These are phyloP conservation scores for Taphrorychus bicolor DNA, from an alignment of 2,888 invertebrate species.

Conservation along the genomic window DNA sequence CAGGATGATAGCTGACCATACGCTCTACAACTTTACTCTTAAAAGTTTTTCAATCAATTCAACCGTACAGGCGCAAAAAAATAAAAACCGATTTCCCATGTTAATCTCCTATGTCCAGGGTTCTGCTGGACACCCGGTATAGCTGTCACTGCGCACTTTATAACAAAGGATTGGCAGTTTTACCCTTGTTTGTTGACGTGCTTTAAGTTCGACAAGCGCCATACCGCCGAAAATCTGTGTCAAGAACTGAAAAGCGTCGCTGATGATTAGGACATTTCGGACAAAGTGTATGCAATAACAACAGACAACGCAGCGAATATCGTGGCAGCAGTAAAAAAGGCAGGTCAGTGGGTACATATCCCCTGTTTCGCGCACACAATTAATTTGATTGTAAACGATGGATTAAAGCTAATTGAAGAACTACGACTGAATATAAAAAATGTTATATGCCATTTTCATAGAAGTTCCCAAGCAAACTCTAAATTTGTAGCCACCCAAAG, in stretches of 20 bases:
- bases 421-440: slow-evolving; percentile 19
- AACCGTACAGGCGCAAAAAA: too few relatives aligned
- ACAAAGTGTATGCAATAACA: slow-evolving; percentile 19
- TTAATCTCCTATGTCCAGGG: too few relatives aligned
- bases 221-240: slow-evolving; percentile 30
- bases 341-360: slow-evolving; percentile 18
- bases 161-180: slow-evolving; percentile 16
- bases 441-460: slow-evolving; percentile 33
- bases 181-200: slow-evolving; percentile 28
- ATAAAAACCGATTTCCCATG: too few relatives aligned
- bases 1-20: too few relatives aligned
- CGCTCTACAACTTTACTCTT: too few relatives aligned
- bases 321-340: slow-evolving; percentile 18
- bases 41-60: too few relatives aligned
- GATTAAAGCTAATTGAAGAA: slow-evolving; percentile 16
- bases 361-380: slow-evolving; percentile 36
- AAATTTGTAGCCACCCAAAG: slow-evolving; percentile 26
- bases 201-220: slow-evolving; percentile 11
- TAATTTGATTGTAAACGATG: slow-evolving; percentile 27
- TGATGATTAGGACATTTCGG: slow-evolving; percentile 22
- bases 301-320: slow-evolving; percentile 37
- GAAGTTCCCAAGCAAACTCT: slow-evolving; percentile 30
- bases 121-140: too few relatives aligned
- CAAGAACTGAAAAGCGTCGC: slow-evolving; percentile 16
- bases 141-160: too few relatives aligned